Conservation (phyloP, 1,140 invertebrate genomes). For the Papilio dardanus region DNA sequence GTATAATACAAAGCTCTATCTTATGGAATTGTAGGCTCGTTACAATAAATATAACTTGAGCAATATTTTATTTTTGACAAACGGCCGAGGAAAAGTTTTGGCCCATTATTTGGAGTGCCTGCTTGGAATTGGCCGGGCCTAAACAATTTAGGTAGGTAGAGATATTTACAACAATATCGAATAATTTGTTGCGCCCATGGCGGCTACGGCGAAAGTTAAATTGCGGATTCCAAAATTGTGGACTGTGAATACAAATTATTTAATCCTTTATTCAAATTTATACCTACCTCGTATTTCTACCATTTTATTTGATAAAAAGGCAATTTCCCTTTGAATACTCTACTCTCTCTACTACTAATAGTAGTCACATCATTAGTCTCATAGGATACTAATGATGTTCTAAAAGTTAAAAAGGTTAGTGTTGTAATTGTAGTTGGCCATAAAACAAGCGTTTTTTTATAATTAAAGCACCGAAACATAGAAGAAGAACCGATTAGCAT, state of each 20-base stretch:
- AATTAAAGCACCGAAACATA: background rate
- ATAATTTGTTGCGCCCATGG: conserved; percentile 20
- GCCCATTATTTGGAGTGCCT: conserved; percentile 15
- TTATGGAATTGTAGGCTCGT: background rate
- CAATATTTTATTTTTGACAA: conserved; percentile 20
- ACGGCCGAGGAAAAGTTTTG: conserved; percentile 16
- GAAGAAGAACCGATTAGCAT: conserved; percentile 16
- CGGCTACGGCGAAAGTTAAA: conserved; percentile 18
- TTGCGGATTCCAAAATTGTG: conserved; percentile 23
- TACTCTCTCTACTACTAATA: background rate
- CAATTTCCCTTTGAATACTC: background rate
- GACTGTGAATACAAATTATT: conserved; percentile 24
- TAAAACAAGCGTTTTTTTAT: background rate
- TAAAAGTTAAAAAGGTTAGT: no score
- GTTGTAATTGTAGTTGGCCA: background rate
- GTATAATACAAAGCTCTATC: background rate
- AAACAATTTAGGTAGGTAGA: conserved; percentile 24
- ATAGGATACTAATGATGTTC: no score
- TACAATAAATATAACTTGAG: conserved; percentile 7
- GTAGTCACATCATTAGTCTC: no score
- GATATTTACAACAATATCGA: conserved; percentile 26
- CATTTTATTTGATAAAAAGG: background rate
- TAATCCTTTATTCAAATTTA: conserved; percentile 25
- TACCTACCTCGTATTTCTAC: background rate
- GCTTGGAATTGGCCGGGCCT: conserved; percentile 13